Conservation (phyloP, 2,888 invertebrate genomes). For the Drosophila vallismaia region DNA sequence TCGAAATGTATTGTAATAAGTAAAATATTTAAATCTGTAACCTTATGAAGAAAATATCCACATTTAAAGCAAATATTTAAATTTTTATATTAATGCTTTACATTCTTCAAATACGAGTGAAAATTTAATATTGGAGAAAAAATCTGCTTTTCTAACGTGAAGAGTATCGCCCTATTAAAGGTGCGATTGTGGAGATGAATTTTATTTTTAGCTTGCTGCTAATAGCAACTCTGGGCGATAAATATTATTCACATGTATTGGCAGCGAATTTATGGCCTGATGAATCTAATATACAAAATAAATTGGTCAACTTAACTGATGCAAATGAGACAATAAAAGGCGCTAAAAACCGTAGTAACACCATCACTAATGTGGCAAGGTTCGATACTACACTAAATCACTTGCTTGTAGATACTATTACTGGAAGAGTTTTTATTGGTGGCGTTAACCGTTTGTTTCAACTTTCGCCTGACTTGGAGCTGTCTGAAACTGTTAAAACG, state of each 20-base stretch:
- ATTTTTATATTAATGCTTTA: no score
- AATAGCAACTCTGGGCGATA: slow-evolving; percentile 43
- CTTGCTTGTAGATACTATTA: slow-evolving; percentile 95
- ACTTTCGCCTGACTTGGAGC: slow-evolving; percentile 93
- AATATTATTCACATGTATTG: slow-evolving; percentile 21
- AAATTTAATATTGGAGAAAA: no score
- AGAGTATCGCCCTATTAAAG: slow-evolving; percentile 4
- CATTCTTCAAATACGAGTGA: no score
- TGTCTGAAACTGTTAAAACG: slow-evolving; percentile 91
- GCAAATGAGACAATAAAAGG: slow-evolving; percentile 19
- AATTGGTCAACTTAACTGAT: slow-evolving; percentile 19
- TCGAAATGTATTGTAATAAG: no score
- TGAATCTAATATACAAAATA: slow-evolving; percentile 15
- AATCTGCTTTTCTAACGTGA: not conserved
- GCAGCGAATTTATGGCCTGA: slow-evolving; percentile 21
- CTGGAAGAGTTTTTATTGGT: slow-evolving; percentile 94
- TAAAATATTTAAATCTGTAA: no score
- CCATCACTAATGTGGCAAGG: slow-evolving; percentile 81
- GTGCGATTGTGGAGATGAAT: slow-evolving; percentile 59
- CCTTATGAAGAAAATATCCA: no score
- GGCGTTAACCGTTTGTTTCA: slow-evolving; percentile 97
- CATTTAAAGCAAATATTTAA: no score
- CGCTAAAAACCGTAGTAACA: slow-evolving; percentile 74
- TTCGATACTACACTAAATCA: slow-evolving; percentile 89
- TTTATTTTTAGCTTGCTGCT: slow-evolving; percentile 50